Base-by-base conservation (phyloP, 2,113 vertebrate species). In the Rhombomys opimus region DNA sequence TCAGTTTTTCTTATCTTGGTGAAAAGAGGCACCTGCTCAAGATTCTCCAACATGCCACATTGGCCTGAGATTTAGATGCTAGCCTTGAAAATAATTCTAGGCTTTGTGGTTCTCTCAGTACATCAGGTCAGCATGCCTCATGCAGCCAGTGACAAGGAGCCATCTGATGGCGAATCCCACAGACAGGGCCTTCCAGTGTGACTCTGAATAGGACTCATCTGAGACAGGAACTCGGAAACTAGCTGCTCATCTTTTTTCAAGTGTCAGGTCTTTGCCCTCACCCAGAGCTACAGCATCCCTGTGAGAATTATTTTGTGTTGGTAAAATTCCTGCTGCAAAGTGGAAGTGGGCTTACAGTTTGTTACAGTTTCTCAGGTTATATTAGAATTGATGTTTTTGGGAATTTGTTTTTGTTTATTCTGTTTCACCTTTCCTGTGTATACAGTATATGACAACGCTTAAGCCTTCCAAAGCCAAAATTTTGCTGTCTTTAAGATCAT, bases 1-100 rank as follows among this genome's bases (percentile, higher is more conserved):
- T 97, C 96, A 8, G 95, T 96, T 97, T 94, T 93, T 89, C 94
- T 95, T 93, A 93, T 97, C 97, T 95, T 95, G 89, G 95, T 97
- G 95, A 72, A 9, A 97, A 54, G 95, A 86, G 95, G 97, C 96
- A 93, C 86, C 96, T 91, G 85, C 75, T 95, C 94, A 89, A 87
- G 95, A 88, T 97, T 97, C 96, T 96, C 65, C 90, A 97, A 61
- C n/a, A 61, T 87, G 93, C 95, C 95, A 91, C 2, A 0, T 96
- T 77, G 76, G 82, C 86, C 93, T 30, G 12, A 96, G 95, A 97
- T 98, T 96, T 91, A 97, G 93, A 95, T 96, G 91, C 90, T 75
- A 97, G 96, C 92, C 88, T 95, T 87, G 92, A 38, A 97, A 96
- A 90, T 78, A 87, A 94, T 94, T 98, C 96, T 95, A 95, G 92